A percentile compares a stretch with the other conserved stretches of the same genome.
These are phyloP conservation scores for Silurus glanis DNA, from an alignment of 2,113 vertebrate species.

Conservation along the genomic window DNA sequence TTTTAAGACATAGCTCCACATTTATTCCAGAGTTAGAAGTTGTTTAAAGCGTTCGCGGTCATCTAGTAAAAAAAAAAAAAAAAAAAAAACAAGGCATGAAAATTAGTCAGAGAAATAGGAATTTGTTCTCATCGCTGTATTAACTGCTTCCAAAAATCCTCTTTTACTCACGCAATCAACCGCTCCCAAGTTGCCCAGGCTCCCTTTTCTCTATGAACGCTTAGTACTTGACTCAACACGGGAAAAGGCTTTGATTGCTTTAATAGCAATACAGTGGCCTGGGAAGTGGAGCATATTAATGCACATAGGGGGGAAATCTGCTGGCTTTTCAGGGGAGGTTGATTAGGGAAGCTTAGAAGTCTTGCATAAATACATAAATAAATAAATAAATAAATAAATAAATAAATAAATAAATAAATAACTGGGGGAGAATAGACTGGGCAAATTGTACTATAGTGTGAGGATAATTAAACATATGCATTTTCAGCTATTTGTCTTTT, in stretches of 20 bases:
- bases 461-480: constrained; percentile 78
- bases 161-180: constrained; percentile 13
- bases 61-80: not conserved
- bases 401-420: constrained; percentile 64
- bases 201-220: constrained; percentile 66
- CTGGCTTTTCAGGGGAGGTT: constrained; percentile 64
- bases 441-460: constrained; percentile 48
- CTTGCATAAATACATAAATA: constrained; percentile 54
- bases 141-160: constrained; percentile 30
- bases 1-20: not conserved
- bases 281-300: constrained; percentile 57
- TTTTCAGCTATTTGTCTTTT: not conserved
- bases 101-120: not conserved
- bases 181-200: constrained; percentile 52
- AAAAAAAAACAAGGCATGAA: not conserved
- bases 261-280: constrained; percentile 72
- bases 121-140: constrained; percentile 1
- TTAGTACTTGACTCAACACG: constrained; percentile 69
- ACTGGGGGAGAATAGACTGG: constrained; percentile 68
- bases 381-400: constrained; percentile 59
- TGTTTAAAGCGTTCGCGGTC: constrained; percentile 41
- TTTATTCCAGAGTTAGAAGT: constrained; percentile 4
- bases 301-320: constrained; percentile 45
- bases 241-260: constrained; percentile 73
- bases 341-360: constrained; percentile 72